phyloP scores from a whole-genome alignment of 64 coral and sea anemone genomes.

The Astreopora myriophthalma region DNA sequence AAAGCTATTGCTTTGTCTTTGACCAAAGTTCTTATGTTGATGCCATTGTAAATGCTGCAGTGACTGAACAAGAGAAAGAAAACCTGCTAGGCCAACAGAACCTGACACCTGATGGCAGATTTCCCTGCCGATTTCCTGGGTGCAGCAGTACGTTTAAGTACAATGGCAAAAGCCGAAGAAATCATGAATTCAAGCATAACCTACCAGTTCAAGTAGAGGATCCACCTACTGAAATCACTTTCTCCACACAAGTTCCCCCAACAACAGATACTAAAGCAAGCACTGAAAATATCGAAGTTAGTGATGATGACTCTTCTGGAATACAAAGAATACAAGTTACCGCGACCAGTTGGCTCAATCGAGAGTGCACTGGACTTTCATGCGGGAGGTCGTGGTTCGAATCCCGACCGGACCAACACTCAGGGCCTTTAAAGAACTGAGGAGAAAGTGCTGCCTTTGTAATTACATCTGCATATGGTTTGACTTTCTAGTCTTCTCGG shows the following conservation, averaged over 20 bases:
- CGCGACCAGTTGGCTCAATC: too few species aligned
- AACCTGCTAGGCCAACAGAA: conserved; percentile 45
- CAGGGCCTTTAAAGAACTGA: too few species aligned
- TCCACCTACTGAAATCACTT: not conserved
- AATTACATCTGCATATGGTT: too few species aligned
- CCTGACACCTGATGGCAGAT: conserved; percentile 34
- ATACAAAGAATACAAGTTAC: not conserved
- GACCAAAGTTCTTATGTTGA: not conserved
- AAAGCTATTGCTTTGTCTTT: too few species aligned
- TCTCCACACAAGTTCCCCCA: not conserved
- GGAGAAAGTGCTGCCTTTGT: too few species aligned
- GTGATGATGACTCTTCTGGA: not conserved
- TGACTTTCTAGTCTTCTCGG: too few species aligned
- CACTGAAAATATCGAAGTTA: not conserved
- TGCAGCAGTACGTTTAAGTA: conserved; percentile 65
- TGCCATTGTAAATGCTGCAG: not conserved
- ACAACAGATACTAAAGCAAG: not conserved
- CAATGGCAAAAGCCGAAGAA: conserved; percentile 63
- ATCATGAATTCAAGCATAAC: conserved; percentile 65
- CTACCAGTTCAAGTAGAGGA: conserved; percentile 46
- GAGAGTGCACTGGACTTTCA: too few species aligned
- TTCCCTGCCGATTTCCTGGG: conserved; percentile 69
- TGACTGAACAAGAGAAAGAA: conserved; percentile 60
- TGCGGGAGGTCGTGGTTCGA: too few species aligned
- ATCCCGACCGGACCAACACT: too few species aligned